Evolutionary conservation across 2,888 invertebrate species (phyloP).

Genomic region (Callimorpha dominula): DNA sequence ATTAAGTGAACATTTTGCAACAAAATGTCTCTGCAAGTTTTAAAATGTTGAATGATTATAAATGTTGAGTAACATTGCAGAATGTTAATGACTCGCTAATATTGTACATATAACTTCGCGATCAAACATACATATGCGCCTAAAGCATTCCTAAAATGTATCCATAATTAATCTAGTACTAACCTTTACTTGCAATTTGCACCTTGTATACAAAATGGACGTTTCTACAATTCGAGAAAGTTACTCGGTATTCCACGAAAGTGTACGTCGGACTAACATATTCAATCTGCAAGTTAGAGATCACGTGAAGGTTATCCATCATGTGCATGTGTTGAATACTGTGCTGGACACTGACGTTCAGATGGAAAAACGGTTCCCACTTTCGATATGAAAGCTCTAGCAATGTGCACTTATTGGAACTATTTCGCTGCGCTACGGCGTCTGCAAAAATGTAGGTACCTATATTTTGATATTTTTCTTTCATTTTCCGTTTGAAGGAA

Average conservation of each 20-base stretch:
- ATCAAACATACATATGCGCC: too few relatives aligned
- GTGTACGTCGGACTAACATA: slow-evolving; percentile 45
- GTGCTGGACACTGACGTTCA: slow-evolving; percentile 14
- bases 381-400: slow-evolving; percentile 29
- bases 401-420: slow-evolving; percentile 13
- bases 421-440: not conserved
- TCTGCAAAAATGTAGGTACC: not conserved
- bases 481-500: not conserved
- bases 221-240: slow-evolving; percentile 37
- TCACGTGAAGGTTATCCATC: slow-evolving; percentile 54
- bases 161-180: too few relatives aligned
- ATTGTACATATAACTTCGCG: too few relatives aligned
- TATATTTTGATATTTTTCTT: not conserved
- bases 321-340: slow-evolving; percentile 41
- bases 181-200: slow-evolving; percentile 9
- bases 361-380: slow-evolving; percentile 17
- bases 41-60: not conserved
- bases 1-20: not conserved
- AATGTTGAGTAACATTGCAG: not conserved
- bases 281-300: slow-evolving; percentile 58
- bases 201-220: slow-evolving; percentile 23
- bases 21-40: not conserved
- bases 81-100: too few relatives aligned
- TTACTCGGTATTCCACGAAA: slow-evolving; percentile 43
- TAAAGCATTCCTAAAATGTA: too few relatives aligned